Evolutionary conservation across 2,797 vertebrate genomes (phyloP), one percentile per base, ranked within the genome.

Genomic region (Pangasius djambal): DNA sequence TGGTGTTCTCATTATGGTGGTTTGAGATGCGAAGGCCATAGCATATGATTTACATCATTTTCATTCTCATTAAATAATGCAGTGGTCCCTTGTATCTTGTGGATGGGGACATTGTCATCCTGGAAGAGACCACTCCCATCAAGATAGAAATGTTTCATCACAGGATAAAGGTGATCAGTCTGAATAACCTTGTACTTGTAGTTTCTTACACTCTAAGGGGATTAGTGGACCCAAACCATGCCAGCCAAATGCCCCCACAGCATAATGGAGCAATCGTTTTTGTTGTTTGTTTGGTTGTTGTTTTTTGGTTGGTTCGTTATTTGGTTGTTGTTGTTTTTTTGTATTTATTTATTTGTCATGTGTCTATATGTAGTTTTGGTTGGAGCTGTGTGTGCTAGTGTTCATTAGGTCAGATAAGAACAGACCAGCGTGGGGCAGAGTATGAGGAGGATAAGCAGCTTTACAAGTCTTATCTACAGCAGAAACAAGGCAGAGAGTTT

Each of bases 371-470:
- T 78, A 50, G n/a, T 34, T 59, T 10, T 69, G 40, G 22, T 70
- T 72, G 12, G 25, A 55, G 25, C 65, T 86, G 25, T 18, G 10
- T 79, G 75, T 28, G 82, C 8, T 67, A 50, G 28, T 84, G 31
- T 52, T 89, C 65, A 59, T 74, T 70, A 59, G 18, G 83, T 70
- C 52, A 70, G 88, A 89, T 86, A 86, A 81, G 61, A 37, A 40
- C 20, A 61, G 63, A 6, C 63, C 18, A 69, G 50, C 52, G n/a
- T 44, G 52, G 75, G 16, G 22, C 75, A 81, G 31, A 72, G 28
- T 86, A 70, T 81, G 61, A 48, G 18, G 18, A 74, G 59, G 88
- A 89, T 85, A 89, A 86, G 84, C 37, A 61, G 88, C 83, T 59
- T 59, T 57, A 48, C 31, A 69, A 44, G 31, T 55, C 59, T 86